A percentile compares a stretch with the other conserved stretches of the same genome.
Conservation (phyloP, 2,888 invertebrate genomes). For the Diabrotica balteata region DNA sequence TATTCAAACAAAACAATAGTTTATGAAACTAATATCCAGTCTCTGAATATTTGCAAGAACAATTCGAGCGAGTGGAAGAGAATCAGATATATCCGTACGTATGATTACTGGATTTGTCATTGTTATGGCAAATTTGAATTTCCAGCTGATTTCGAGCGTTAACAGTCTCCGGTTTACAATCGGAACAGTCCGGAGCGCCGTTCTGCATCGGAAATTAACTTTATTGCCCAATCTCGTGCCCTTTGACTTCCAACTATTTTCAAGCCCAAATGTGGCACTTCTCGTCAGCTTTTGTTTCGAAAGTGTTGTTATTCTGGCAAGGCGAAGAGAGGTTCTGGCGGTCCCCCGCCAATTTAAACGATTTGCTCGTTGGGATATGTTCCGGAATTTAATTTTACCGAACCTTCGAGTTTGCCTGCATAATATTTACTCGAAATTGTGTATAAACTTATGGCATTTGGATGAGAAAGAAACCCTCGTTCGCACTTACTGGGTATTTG, state of each 20-base stretch:
- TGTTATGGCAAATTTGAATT: conserved; percentile 43
- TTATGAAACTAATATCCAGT: conserved; percentile 28
- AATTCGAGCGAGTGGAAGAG: conserved; percentile 18
- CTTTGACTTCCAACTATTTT: conserved; percentile 50
- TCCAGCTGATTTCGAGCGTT: conserved; percentile 41
- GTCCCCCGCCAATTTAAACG: not conserved
- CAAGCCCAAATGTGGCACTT: conserved; percentile 30
- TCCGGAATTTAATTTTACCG: conserved; percentile 4
- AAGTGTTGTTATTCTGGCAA: conserved; percentile 4
- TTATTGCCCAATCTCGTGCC: conserved; percentile 51
- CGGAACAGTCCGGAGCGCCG: conserved; percentile 42
- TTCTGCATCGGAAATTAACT: conserved; percentile 50
- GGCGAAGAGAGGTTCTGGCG: not conserved
- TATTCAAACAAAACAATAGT: conserved; percentile 28
- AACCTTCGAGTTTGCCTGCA: conserved; percentile 4
- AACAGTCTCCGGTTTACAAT: conserved; percentile 39
- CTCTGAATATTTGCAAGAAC: conserved; percentile 28
- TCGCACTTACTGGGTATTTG: not conserved
- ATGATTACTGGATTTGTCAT: conserved; percentile 41
- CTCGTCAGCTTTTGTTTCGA: conserved; percentile 20
- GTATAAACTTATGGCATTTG: not conserved
- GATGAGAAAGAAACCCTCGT: not conserved
- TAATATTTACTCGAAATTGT: not conserved
- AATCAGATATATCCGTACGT: conserved; percentile 32
- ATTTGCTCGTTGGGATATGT: not conserved